phyloP scores from a whole-genome alignment of 92 coral and sea anemone genomes.

The Micromussa lordhowensis region DNA sequence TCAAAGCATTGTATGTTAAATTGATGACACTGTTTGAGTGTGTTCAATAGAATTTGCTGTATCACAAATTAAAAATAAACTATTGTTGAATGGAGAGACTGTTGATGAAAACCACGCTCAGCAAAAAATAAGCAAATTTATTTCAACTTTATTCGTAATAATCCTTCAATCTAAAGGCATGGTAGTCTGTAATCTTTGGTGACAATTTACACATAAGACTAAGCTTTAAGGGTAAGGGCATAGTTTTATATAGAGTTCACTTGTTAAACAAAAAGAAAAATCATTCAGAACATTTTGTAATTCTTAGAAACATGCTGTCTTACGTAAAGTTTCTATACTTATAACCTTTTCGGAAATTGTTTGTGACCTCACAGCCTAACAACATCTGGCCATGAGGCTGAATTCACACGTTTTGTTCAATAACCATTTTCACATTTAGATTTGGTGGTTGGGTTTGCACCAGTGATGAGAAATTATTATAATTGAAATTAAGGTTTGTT shows the following conservation, averaged over 20 bases:
- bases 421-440: not conserved
- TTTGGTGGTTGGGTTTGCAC: conserved; percentile 3
- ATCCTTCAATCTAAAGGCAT: not conserved
- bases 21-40: conserved; percentile 22
- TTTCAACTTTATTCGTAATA: not conserved
- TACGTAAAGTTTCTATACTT: not conserved
- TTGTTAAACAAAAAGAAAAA: not conserved
- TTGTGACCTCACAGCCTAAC: not conserved
- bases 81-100: conserved; percentile 34
- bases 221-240: conserved; percentile 1
- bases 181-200: not conserved
- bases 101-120: conserved; percentile 37
- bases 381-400: not conserved
- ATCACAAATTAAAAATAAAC: conserved; percentile 34
- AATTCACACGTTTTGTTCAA: not conserved
- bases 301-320: conserved; percentile 1
- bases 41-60: conserved; percentile 33
- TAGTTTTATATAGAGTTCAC: conserved; percentile 6
- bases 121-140: conserved; percentile 3
- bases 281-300: conserved; percentile 22
- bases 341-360: not conserved
- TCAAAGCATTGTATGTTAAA: conserved; percentile 25
- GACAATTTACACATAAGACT: not conserved
- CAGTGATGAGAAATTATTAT: not conserved
- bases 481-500: not conserved